These are phyloP conservation scores for Argyresthia goedartella DNA, from an alignment of 2,888 invertebrate species.

Conservation along the genomic window DNA sequence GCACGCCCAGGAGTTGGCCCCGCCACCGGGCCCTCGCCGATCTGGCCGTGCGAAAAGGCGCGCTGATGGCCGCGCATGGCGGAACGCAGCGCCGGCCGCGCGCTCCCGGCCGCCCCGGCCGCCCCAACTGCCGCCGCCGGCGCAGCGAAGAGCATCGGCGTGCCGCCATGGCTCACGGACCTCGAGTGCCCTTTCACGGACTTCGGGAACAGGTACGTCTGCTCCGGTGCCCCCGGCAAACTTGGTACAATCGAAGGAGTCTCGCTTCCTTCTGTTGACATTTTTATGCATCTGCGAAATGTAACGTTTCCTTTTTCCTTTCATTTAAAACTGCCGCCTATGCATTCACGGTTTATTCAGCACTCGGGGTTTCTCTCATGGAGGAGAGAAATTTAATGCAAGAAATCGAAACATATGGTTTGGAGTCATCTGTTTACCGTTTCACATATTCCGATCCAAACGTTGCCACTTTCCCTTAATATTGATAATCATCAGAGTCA, in stretches of 20 bases:
- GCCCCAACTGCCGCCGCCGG: too few species aligned
- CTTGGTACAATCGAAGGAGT: conserved; percentile 60
- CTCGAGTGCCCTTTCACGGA: conserved; percentile 80
- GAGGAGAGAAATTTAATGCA: conserved; percentile 28
- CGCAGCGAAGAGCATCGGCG: conserved; percentile 57
- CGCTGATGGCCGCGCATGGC: conserved; percentile 83
- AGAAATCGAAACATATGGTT: conserved; percentile 56
- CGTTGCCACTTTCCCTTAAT: too few species aligned
- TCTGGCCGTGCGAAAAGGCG: conserved; percentile 90
- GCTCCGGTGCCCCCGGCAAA: conserved; percentile 64
- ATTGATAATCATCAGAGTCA: too few species aligned
- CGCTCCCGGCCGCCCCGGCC: conserved; percentile 47
- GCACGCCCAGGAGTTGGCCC: conserved; percentile 49
- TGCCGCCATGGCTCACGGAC: conserved; percentile 88
- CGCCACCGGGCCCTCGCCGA: conserved; percentile 72
- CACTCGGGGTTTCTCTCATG: conserved; percentile 19
- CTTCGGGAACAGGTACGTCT: conserved; percentile 65
- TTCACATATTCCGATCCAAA: conserved; percentile 47
- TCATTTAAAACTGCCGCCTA: conserved; percentile 54
- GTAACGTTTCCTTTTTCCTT: conserved; percentile 41
- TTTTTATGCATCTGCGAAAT: conserved; percentile 74
- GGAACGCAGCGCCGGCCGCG: conserved; percentile 81
- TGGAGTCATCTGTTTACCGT: conserved; percentile 53
- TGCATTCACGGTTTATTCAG: conserved; percentile 18
- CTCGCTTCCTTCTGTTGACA: conserved; percentile 78